Percentiles rank a stretch among this genome's conserved stretches.
These are phyloP conservation scores for Calameuta filiformis DNA, from an alignment of 2,888 invertebrate genomes.

Conservation along the genomic window DNA sequence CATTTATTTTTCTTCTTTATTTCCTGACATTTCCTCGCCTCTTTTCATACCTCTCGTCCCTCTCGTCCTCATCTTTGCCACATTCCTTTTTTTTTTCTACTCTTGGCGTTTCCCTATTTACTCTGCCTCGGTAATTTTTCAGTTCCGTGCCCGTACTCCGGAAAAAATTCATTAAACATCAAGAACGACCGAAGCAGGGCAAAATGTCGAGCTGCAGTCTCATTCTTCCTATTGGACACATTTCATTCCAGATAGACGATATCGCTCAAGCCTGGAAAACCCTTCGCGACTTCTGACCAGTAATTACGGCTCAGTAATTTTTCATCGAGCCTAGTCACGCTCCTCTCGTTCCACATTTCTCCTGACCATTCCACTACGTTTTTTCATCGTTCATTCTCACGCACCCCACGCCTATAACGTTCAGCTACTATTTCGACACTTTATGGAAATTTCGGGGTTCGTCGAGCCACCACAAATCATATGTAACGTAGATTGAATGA, in stretches of 20 bases:
- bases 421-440: neutral
- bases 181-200: neutral
- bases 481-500: too few relatives aligned
- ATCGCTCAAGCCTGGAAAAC: neutral
- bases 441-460: neutral
- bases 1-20: neutral
- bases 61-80: constrained; percentile 15
- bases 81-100: neutral
- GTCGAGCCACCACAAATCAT: neutral
- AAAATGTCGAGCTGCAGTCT: neutral
- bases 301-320: neutral
- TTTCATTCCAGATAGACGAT: neutral
- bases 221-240: neutral
- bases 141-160: constrained; percentile 8
- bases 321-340: neutral
- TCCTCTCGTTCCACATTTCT: neutral
- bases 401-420: neutral
- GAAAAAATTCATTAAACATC: constrained; percentile 16
- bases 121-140: constrained; percentile 17
- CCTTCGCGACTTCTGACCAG: neutral
- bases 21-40: constrained; percentile 1
- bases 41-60: constrained; percentile 4
- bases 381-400: neutral
- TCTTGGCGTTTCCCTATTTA: neutral
- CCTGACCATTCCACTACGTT: neutral